A percentile compares a stretch with the other conserved stretches of the same genome.
Evolutionary conservation across 1,140 invertebrate species (phyloP).

Genomic region (Listronotus oregonensis): DNA sequence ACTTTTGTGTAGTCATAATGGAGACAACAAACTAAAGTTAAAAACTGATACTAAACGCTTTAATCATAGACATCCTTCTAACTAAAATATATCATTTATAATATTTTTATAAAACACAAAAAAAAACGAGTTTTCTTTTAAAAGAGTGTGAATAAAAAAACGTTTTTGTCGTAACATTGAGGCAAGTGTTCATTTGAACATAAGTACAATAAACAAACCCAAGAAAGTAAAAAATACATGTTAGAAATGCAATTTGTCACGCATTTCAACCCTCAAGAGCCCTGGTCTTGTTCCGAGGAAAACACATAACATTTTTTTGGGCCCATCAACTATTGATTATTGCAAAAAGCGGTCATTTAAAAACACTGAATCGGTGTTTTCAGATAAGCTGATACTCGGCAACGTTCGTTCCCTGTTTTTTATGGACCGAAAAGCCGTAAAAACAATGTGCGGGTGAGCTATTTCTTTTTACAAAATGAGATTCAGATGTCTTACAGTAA

Average conservation of each 20-base stretch:
- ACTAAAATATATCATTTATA: too few species aligned
- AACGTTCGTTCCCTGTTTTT: slow-evolving; percentile 16
- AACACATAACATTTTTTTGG: slow-evolving; percentile 9
- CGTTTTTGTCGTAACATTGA: too few species aligned
- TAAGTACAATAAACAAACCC: too few species aligned
- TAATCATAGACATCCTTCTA: too few species aligned
- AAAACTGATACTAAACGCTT: too few species aligned
- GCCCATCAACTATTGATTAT: slow-evolving; percentile 19
- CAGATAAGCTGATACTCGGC: slow-evolving; percentile 1
- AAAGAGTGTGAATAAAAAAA: too few species aligned
- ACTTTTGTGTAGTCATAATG: too few species aligned
- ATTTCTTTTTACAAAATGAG: slow-evolving; percentile 6
- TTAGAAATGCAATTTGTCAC: slow-evolving; percentile 13
- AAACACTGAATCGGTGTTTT: slow-evolving; percentile 15
- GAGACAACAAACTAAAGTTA: too few species aligned
- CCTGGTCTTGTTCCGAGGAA: background rate
- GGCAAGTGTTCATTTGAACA: too few species aligned
- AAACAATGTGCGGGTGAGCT: slow-evolving; percentile 10
- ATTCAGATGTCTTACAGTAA: slow-evolving; percentile 2
- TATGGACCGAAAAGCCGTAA: slow-evolving; percentile 13
- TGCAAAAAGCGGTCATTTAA: slow-evolving; percentile 18
- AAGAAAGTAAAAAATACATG: too few species aligned
- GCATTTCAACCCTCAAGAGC: slow-evolving; percentile 3
- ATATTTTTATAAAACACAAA: too few species aligned
- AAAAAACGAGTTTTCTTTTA: too few species aligned